Percentiles rank a stretch among this genome's conserved stretches.
These are phyloP conservation scores for Nematostella vectensis DNA, from an alignment of 92 coral and sea anemone genomes.

Conservation along the genomic window DNA sequence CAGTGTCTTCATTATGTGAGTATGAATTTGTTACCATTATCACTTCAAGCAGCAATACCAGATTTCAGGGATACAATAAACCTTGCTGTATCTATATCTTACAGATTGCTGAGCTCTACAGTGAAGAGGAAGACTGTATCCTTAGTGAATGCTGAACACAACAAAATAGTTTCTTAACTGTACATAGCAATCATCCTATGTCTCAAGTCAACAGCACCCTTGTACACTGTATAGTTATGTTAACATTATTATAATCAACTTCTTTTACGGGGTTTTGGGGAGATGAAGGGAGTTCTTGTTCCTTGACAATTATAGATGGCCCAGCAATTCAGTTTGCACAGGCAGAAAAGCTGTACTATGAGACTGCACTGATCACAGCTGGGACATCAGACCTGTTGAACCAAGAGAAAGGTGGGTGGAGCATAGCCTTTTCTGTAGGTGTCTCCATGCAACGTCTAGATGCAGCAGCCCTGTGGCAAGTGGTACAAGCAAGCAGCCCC, in stretches of 20 bases:
- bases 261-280: too few relatives aligned
- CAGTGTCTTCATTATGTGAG: conserved; percentile 90
- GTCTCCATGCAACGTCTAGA: not conserved
- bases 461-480: not conserved
- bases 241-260: too few relatives aligned
- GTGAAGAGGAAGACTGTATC: conserved; percentile 92
- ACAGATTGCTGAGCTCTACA: conserved; percentile 91
- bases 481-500: conserved; percentile 3
- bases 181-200: too few relatives aligned
- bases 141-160: conserved; percentile 7
- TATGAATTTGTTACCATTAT: too few relatives aligned
- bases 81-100: conserved; percentile 31
- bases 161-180: too few relatives aligned
- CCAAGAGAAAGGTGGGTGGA: not conserved
- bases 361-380: conserved; percentile 81
- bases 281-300: too few relatives aligned
- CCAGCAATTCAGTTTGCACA: conserved; percentile 94
- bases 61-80: too few relatives aligned
- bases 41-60: too few relatives aligned
- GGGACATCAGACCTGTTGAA: conserved; percentile 31
- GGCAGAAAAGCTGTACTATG: conserved; percentile 94
- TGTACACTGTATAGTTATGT: too few relatives aligned
- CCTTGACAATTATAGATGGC: conserved; percentile 57
- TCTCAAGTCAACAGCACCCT: too few relatives aligned
- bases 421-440: not conserved